Conservation (phyloP, 2,888 invertebrate genomes). For the Bellardia bayeri region DNA sequence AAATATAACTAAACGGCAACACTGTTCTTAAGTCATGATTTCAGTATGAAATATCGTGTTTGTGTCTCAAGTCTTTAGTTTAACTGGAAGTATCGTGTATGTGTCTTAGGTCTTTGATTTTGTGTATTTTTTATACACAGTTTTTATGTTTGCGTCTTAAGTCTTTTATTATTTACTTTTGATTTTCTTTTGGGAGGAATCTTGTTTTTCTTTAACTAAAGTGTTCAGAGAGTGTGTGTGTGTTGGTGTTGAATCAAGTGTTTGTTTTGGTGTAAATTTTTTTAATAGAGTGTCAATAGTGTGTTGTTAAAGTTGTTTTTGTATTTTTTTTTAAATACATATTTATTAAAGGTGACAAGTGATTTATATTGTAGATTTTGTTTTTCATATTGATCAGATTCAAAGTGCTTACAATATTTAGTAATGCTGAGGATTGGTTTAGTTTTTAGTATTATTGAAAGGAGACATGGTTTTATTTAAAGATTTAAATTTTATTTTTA, state of each 20-base stretch:
- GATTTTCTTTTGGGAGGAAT: background rate
- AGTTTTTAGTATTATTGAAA: conserved; percentile 47
- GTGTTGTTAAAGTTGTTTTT: conserved; percentile 48
- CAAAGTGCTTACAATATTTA: conserved; percentile 70
- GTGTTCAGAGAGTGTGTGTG: conserved; percentile 19
- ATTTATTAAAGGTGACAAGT: conserved; percentile 49
- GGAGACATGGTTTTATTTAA: conserved; percentile 48
- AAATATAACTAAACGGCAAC: too few species aligned
- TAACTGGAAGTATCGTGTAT: background rate
- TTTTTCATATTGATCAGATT: conserved; percentile 40
- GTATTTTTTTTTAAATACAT: conserved; percentile 19
- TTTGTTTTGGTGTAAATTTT: conserved; percentile 23
- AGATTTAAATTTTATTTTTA: conserved; percentile 36
- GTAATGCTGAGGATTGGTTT: conserved; percentile 66
- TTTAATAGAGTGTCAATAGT: conserved; percentile 35
- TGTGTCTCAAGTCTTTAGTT: conserved; percentile 50
- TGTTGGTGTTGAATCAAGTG: conserved; percentile 44
- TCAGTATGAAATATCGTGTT: background rate
- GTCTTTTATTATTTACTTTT: conserved; percentile 14
- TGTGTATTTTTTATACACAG: background rate
- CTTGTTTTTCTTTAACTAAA: conserved; percentile 13
- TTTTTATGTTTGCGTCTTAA: background rate
- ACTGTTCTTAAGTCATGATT: too few species aligned
- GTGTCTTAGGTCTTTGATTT: conserved; percentile 29
- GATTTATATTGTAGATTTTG: conserved; percentile 54